Percentiles rank a stretch among this genome's conserved stretches.
Evolutionary conservation across 2,113 vertebrate genomes (phyloP).

Genomic region (Acanthochromis polyacanthus): DNA sequence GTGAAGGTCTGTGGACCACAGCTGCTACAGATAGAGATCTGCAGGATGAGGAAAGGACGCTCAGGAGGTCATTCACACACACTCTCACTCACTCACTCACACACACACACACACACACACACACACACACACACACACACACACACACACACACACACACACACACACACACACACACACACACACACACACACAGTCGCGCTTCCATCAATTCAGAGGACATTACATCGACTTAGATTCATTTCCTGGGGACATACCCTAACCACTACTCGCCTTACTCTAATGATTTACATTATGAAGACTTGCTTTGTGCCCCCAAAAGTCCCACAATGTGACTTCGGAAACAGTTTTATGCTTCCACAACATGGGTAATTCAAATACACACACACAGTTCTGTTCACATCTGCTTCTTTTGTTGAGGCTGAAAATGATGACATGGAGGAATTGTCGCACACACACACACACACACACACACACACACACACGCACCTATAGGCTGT

Average conservation of each 20-base stretch:
- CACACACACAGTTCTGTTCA: not conserved
- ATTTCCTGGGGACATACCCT: not conserved
- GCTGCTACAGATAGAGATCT: conserved; percentile 71
- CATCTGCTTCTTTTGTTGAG: conserved; percentile 50
- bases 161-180: conserved; percentile 7
- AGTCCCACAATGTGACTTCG: not conserved
- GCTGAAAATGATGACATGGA: conserved; percentile 24
- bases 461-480: not conserved
- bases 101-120: conserved; percentile 13
- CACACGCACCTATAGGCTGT: conserved; percentile 18
- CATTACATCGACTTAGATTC: not conserved
- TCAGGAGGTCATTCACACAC: conserved; percentile 29
- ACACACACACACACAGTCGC: not conserved
- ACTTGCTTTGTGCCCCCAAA: not conserved
- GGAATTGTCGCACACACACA: conserved; percentile 25
- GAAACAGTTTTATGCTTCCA: not conserved
- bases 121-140: not conserved
- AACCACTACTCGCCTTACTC: not conserved
- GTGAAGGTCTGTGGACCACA: conserved; percentile 56
- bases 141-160: conserved; percentile 1
- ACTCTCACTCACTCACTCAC: conserved; percentile 19
- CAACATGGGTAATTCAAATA: not conserved
- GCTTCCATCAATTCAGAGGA: not conserved
- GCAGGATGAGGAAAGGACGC: conserved; percentile 49
- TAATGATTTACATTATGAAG: not conserved